phyloP scores from a whole-genome alignment of 2,888 invertebrate species.

The Tenthredo mesomela region DNA sequence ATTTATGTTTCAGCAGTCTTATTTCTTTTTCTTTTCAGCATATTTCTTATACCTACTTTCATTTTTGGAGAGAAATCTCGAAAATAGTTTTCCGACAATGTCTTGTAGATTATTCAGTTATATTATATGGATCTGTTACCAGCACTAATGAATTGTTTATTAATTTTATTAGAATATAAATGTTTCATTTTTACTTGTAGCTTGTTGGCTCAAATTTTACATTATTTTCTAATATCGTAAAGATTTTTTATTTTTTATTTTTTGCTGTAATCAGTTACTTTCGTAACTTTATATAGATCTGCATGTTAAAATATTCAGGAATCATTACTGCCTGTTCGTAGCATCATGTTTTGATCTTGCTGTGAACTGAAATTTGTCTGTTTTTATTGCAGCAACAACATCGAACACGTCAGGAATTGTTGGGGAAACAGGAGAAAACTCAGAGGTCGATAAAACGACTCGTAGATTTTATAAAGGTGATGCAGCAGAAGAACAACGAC shows the following conservation, averaged over 20 bases:
- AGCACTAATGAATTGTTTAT: neutral
- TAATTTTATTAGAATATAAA: neutral
- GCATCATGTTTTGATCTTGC: neutral
- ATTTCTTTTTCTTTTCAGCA: constrained; percentile 1
- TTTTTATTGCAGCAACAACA: constrained; percentile 69
- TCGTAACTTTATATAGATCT: neutral
- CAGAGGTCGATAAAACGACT: constrained; percentile 75
- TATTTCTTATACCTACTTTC: neutral
- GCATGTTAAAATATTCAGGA: constrained; percentile 14
- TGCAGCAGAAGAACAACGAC: constrained; percentile 67
- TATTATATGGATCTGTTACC: neutral
- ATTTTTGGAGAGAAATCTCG: neutral
- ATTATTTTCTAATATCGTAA: neutral
- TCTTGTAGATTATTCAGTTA: neutral
- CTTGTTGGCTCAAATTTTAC: neutral
- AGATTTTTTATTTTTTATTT: neutral
- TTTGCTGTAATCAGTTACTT: neutral
- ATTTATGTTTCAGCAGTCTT: neutral
- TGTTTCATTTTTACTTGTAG: neutral
- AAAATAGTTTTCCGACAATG: neutral
- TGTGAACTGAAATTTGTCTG: neutral
- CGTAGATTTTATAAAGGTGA: constrained; percentile 75
- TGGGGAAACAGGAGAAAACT: constrained; percentile 75
- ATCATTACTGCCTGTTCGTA: constrained; percentile 22
- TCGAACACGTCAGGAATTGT: constrained; percentile 72